Base-by-base conservation (phyloP, 1,140 invertebrate genomes). In the Leucophenga varia region DNA sequence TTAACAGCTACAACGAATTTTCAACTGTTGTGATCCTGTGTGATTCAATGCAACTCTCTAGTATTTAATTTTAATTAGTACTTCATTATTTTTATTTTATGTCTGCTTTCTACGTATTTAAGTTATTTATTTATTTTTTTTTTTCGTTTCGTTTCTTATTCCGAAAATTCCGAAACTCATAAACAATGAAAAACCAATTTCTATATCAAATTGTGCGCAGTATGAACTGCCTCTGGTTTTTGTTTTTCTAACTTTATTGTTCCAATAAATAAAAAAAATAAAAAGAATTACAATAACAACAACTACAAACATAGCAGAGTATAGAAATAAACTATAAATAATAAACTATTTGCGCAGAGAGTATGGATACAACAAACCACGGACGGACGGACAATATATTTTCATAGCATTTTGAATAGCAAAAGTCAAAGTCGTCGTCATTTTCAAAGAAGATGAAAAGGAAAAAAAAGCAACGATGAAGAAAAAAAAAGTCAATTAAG, bases 111-210 rank as follows among this genome's bases (percentile, higher is more conserved):
- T n/a, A n/a, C n/a, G n/a, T n/a, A n/a, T n/a, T n/a, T n/a, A n/a
- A n/a, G n/a, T n/a, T n/a, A n/a, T n/a, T n/a, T n/a, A n/a, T n/a
- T n/a, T n/a, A 57, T 64, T 56, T n/a, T n/a, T 38, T 34, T 56
- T 49, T 49, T 59, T 64, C 50, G 40, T 46, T n/a, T n/a, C 9
- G n/a, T 34, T 40, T 32, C 43, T 21, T 2, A 20, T 25, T 14
- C 2, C 28, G 25, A 12, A 12, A 28, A 7, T 12, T 28, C 25
- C 12, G 25, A 28, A 46, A 28, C 57, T 56, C 63, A 65, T 65
- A 65, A 67, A 65, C 63, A 65, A 67, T 61, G 53, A 47, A 51
- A 25, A 65, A 65, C 59, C 59, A 58, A 65, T 67, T 65, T 65
- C 67, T 37, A 49, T 49, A 48, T 53, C 37, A 18, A 10, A 10